phyloP scores from a whole-genome alignment of 1,140 invertebrate genomes.

The Drosophila busckii region DNA sequence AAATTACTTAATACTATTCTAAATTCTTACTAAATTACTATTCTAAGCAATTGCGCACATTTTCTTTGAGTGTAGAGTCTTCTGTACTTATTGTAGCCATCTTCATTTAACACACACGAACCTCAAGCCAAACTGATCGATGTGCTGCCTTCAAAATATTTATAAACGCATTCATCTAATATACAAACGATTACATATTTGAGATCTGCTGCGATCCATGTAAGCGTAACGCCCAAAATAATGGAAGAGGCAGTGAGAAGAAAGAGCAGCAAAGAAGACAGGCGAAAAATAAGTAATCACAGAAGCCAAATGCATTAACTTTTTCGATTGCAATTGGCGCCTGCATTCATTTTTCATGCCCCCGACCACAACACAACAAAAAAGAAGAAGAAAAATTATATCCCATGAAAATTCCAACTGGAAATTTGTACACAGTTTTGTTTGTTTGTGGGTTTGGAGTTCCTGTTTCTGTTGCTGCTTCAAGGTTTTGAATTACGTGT shows the following conservation, averaged over 20 bases:
- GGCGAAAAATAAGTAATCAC: too few relatives aligned
- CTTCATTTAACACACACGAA: not conserved
- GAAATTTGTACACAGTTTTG: constrained; percentile 5
- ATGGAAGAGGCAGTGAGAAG: too few relatives aligned
- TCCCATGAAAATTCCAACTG: too few relatives aligned
- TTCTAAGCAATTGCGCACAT: too few relatives aligned
- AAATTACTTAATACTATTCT: too few relatives aligned
- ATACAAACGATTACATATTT: constrained; percentile 21
- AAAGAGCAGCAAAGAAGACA: too few relatives aligned
- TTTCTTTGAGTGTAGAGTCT: too few relatives aligned
- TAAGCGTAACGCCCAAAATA: constrained; percentile 14
- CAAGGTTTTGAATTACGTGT: constrained; percentile 13
- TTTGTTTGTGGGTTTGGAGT: constrained; percentile 10
- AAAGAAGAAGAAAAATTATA: not conserved
- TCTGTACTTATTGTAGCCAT: too few relatives aligned
- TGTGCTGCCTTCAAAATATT: constrained; percentile 68
- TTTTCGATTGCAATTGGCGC: constrained; percentile 57
- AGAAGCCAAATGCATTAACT: constrained; percentile 27
- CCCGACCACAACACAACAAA: constrained; percentile 2
- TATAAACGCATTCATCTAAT: constrained; percentile 67
- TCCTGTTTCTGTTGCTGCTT: not conserved
- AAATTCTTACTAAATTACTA: too few relatives aligned
- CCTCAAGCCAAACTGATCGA: constrained; percentile 36
- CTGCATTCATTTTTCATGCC: constrained; percentile 63
- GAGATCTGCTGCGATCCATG: too few relatives aligned